A percentile compares a stretch with the other conserved stretches of the same genome.
phyloP scores from a whole-genome alignment of 2,888 invertebrate genomes.

The Tipula vernalis region DNA sequence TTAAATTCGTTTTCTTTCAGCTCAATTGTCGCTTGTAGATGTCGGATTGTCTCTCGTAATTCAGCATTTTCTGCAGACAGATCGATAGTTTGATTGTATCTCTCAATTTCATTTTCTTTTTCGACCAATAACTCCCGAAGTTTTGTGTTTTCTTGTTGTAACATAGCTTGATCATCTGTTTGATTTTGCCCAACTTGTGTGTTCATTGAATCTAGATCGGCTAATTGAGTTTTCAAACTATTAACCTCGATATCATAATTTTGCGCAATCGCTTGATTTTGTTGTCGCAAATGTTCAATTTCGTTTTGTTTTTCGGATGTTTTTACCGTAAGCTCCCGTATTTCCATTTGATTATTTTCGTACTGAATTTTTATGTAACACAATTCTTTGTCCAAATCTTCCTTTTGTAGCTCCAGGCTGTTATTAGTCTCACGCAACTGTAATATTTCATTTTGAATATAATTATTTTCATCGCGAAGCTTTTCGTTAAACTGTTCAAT shows the following conservation, averaged over 20 bases:
- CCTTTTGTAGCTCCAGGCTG: conserved; percentile 26
- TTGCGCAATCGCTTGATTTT: conserved; percentile 27
- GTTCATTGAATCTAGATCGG: conserved; percentile 30
- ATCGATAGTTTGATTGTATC: conserved; percentile 12
- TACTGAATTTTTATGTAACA: conserved; percentile 30
- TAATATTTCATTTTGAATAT: conserved; percentile 40
- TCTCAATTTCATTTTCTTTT: conserved; percentile 29
- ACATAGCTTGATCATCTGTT: conserved; percentile 35
- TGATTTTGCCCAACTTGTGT: conserved; percentile 34
- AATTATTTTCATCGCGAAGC: conserved; percentile 42
- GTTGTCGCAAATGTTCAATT: conserved; percentile 32
- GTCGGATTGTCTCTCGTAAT: conserved; percentile 19
- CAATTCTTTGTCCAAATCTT: conserved; percentile 27
- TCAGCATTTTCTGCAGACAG: conserved; percentile 18
- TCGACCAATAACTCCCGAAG: conserved; percentile 39
- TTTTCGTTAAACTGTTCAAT: conserved; percentile 48
- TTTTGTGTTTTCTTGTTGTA: conserved; percentile 44
- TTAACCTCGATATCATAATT: conserved; percentile 32
- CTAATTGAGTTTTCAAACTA: conserved; percentile 27
- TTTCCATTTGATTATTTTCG: conserved; percentile 30
- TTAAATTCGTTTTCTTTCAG: conserved; percentile 18
- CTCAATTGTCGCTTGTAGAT: conserved; percentile 21
- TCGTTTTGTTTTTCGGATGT: conserved; percentile 35
- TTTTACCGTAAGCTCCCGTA: conserved; percentile 33
- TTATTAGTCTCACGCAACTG: conserved; percentile 26